Base-by-base conservation (phyloP, 2,888 invertebrate genomes). In the Andrena chrysosceles region DNA sequence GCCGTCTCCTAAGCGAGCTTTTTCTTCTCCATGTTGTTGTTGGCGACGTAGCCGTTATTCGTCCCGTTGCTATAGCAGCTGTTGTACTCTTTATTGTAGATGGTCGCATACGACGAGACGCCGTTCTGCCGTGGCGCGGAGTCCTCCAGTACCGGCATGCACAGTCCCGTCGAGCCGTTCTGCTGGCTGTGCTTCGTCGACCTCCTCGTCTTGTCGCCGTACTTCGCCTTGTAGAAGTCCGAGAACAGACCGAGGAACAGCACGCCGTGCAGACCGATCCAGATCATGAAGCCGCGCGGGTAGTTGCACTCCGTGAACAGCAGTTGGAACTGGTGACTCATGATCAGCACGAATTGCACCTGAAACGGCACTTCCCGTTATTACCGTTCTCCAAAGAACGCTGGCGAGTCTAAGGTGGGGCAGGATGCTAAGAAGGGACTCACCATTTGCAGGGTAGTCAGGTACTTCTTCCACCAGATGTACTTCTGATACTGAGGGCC, bases 391-490 rank as follows among this genome's bases (percentile, higher is more conserved):
- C 20, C 0, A 8, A 20, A 7, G 8, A 54, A 54, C 54, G 7
- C 8, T 8, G 8, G 2, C 6, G 20, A 7, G 6, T 20, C 8
- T 8, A 8, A 7, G 20, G 2, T 20, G 20, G 13, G 13, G 1
- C 10, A 10, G 10, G 35, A 3, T 10, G 10, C 42, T 42, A 42
- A 42, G 10, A n/a, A 23, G 0, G 13, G 35, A 49, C 62, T 94
- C 95, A 98, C 98, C 97, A 99, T 98, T 95, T 99, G 99, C 95
- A 99, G 97, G 87, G 97, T 96, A 78, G 99, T 99, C 91, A 99
- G 96, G 94, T 99, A 98, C 93, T 98, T 98, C 95, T 99, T 99
- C 99, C 99, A 99, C 99, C 99, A 99, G 90, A 99, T 97, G 94
- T 96, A 99, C 94, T 98, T 98, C 94, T 98, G 98, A 94, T 97